Base-by-base conservation (phyloP, 2,113 vertebrate genomes). In the Progne subis region DNA sequence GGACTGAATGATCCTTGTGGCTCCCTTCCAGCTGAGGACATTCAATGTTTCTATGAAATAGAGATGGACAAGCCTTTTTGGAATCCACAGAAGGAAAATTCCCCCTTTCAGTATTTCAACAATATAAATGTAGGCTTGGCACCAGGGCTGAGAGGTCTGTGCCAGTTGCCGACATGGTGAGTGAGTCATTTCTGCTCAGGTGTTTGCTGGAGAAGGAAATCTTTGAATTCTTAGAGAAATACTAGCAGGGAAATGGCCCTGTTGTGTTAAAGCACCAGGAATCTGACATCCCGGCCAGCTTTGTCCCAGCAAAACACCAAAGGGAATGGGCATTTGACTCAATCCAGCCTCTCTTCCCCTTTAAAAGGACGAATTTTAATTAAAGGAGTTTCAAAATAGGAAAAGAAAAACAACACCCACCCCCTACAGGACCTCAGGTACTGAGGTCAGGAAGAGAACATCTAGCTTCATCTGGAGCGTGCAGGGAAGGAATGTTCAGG, bases 111-210 rank as follows among this genome's bases (percentile, higher is more conserved):
- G 21, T 77, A 18, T 75, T 92, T 86, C 34, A 68, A 29, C 29
- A 88, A 23, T 52, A 8, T 21, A 32, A 57, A 13, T 34, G n/a
- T 17, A 81, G 57, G 20, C 18, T 93, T 91, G 84, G 84, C 74
- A 75, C 5, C n/a, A 43, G 75, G 75, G 59, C 85, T 71, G 75
- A 63, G 59, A 65, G 75, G 16, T 41, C 55, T 77, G 75, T 52
- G 68, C 87, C 74, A 76, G 78, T 7, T 94, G 72, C 77, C 0
- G 0, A 7, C 60, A 57, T 0, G 0, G 65, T 46, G 65, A 5
- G 49, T 85, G 89, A 96, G 59, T 96, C 16, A 90, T 41, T 94
- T 77, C 89, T 90, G 75, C 87, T 95, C 90, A 94, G 93, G 93
- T 97, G 84, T 63, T 90, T 85, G 67, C 81, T 87, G 74, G 78